A percentile compares a stretch with the other conserved stretches of the same genome.
phyloP scores from a whole-genome alignment of 1,140 invertebrate species.

The Drosophila malerkotliana region DNA sequence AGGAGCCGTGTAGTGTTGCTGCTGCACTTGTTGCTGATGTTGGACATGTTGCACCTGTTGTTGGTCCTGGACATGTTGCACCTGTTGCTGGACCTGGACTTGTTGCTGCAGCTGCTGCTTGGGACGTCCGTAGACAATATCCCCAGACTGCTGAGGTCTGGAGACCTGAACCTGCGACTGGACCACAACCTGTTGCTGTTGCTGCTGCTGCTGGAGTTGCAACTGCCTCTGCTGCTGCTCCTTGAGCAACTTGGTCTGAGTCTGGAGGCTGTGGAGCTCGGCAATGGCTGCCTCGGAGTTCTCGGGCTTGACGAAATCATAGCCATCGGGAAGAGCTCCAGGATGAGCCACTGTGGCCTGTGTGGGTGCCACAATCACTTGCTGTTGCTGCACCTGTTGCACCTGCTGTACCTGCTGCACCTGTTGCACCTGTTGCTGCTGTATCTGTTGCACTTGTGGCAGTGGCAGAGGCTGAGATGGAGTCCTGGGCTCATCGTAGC shows the following conservation, averaged over 20 bases:
- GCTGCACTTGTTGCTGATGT: constrained; percentile 1
- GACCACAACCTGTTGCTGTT: constrained; percentile 42
- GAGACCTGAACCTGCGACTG: constrained; percentile 48
- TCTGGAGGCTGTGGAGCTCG: constrained; percentile 71
- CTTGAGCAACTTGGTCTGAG: constrained; percentile 63
- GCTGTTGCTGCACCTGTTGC: constrained; percentile 41
- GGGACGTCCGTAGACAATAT: constrained; percentile 28
- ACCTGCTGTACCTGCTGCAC: not conserved
- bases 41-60: constrained; percentile 17
- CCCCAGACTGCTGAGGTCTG: constrained; percentile 40
- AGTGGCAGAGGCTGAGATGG: constrained; percentile 16
- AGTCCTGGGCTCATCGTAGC: constrained; percentile 51
- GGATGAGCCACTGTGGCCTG: constrained; percentile 32
- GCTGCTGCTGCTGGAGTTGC: constrained; percentile 30
- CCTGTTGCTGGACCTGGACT: not conserved
- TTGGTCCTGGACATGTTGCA: constrained; percentile 23
- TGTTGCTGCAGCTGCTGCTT: constrained; percentile 32
- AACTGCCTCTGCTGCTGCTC: constrained; percentile 57
- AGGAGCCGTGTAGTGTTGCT: constrained; percentile 17
- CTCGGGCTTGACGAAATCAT: constrained; percentile 71
- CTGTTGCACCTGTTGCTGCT: constrained; percentile 23
- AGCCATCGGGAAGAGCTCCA: constrained; percentile 65
- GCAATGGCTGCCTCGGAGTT: constrained; percentile 75
- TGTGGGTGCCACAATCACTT: constrained; percentile 18
- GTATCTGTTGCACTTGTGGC: constrained; percentile 19